Base-by-base conservation (phyloP, 2,113 vertebrate species). In the Conger conger region DNA sequence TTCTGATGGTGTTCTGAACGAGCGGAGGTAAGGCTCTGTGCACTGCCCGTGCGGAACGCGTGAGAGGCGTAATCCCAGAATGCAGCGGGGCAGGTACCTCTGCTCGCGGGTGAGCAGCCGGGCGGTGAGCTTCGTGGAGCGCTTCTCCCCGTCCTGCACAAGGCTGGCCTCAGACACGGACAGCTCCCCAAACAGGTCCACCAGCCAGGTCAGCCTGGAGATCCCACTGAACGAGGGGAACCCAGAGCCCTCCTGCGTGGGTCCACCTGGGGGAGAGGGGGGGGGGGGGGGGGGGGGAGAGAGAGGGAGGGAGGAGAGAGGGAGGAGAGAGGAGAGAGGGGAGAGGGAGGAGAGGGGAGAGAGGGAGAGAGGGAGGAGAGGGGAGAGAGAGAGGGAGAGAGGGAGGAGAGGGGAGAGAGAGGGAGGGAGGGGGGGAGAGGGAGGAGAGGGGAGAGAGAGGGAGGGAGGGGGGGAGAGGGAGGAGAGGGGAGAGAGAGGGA, bases 161-260 rank as follows among this genome's bases (percentile, higher is more conserved):
- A 96, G 84, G 18, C 91, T 93, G 20, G 97, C 97, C 27, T 92
- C 94, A 1, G 92, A 93, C 1, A 97, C 94, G 38, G 95, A 95
- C 85, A 99, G 96, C 86, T 97, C 94, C 36, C 98, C 98, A 0
- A 99, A 99, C 84, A 99, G 93, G 76, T 97, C 96, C 37, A 98
- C 96, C 87, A 99, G 90, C 97, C 97, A 99, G 0, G 96, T 97
- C 79, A 99, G 93, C 8, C 97, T 95, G 37, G 98, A 93, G 30
- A 99, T 96, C 38, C 97, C 97, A 4, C 96, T 97, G 90, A 99
- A 99, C 0, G 97, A 88, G 0, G 90, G 94, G 87, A 98, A 99
- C 53, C 97, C 97, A 73, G 94, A 95, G 16, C 90, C 94, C 7
- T 92, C 90, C 91, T 97, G 95, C 0, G 98, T 83, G 17, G 95